Conservation (phyloP, 2,888 invertebrate genomes). For the Aleiodes alternator region DNA sequence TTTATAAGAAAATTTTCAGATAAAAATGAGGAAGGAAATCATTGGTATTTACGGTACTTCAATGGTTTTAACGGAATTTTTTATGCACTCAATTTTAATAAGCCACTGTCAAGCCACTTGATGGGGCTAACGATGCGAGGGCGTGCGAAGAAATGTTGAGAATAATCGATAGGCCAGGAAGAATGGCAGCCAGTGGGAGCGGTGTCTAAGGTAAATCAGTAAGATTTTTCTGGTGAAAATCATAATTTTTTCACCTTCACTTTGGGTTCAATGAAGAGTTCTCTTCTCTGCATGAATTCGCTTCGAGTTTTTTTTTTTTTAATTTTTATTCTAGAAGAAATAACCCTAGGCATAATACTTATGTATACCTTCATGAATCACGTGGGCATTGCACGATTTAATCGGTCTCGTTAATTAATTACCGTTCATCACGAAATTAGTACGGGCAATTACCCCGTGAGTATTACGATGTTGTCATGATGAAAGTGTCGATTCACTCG, state of each 20-base stretch:
- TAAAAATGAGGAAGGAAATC: background rate
- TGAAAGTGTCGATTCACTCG: slow-evolving; percentile 35
- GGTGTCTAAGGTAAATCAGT: slow-evolving; percentile 18
- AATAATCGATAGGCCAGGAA: slow-evolving; percentile 26
- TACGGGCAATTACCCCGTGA: slow-evolving; percentile 61
- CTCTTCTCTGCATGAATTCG: background rate
- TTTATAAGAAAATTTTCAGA: slow-evolving; percentile 11
- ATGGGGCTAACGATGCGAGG: slow-evolving; percentile 34
- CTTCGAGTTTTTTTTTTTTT: no score
- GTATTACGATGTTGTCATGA: slow-evolving; percentile 49
- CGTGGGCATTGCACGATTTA: slow-evolving; percentile 56
- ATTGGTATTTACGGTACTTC: background rate
- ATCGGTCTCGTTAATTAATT: slow-evolving; percentile 63
- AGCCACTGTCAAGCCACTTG: slow-evolving; percentile 10
- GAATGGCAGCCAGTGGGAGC: slow-evolving; percentile 34
- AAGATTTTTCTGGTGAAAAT: background rate
- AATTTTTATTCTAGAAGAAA: no score
- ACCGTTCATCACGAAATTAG: slow-evolving; percentile 64
- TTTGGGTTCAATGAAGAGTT: no score
- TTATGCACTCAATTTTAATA: slow-evolving; percentile 30
- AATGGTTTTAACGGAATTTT: background rate
- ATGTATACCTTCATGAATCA: slow-evolving; percentile 29
- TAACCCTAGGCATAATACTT: slow-evolving; percentile 11
- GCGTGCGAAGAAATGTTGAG: slow-evolving; percentile 35
- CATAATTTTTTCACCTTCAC: background rate